A percentile compares a stretch with the other conserved stretches of the same genome.
These are phyloP conservation scores for Crioceris asparagi DNA, from an alignment of 2,888 invertebrate species.

Conservation along the genomic window DNA sequence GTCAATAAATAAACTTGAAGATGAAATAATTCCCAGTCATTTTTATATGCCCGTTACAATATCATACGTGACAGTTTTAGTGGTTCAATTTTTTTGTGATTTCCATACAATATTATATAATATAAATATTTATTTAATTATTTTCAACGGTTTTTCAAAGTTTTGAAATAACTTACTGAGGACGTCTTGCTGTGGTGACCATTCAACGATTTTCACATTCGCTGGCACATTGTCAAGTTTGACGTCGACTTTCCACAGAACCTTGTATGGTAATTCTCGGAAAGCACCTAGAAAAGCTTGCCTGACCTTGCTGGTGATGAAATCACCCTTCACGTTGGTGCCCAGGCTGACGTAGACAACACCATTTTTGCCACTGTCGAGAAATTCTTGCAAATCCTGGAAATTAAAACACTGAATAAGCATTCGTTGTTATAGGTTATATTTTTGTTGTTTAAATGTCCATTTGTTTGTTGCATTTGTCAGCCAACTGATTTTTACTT, in stretches of 20 bases:
- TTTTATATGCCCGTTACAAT: too few relatives aligned
- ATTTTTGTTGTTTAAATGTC: too few relatives aligned
- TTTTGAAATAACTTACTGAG: slow-evolving; percentile 22
- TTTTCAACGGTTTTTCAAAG: not conserved
- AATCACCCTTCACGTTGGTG: slow-evolving; percentile 31
- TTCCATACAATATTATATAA: too few relatives aligned
- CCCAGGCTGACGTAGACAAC: slow-evolving; percentile 38
- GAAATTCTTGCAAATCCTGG: slow-evolving; percentile 29
- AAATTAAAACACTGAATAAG: slow-evolving; percentile 4
- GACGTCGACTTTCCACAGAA: slow-evolving; percentile 38
- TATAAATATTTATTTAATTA: too few relatives aligned
- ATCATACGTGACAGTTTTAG: too few relatives aligned
- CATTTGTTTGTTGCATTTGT: too few relatives aligned
- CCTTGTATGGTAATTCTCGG: slow-evolving; percentile 32
- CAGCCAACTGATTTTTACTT: too few relatives aligned
- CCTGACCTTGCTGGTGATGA: slow-evolving; percentile 26
- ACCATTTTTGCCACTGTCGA: slow-evolving; percentile 32
- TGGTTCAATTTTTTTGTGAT: too few relatives aligned
- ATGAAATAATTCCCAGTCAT: too few relatives aligned
- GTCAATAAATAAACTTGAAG: too few relatives aligned
- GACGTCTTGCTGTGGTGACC: slow-evolving; percentile 35
- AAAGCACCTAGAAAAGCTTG: slow-evolving; percentile 31
- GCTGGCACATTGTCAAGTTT: slow-evolving; percentile 22
- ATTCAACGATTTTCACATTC: slow-evolving; percentile 35
- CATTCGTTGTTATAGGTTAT: not conserved